These are phyloP conservation scores for Drosophila recens DNA, from an alignment of 2,888 invertebrate genomes.

Conservation along the genomic window DNA sequence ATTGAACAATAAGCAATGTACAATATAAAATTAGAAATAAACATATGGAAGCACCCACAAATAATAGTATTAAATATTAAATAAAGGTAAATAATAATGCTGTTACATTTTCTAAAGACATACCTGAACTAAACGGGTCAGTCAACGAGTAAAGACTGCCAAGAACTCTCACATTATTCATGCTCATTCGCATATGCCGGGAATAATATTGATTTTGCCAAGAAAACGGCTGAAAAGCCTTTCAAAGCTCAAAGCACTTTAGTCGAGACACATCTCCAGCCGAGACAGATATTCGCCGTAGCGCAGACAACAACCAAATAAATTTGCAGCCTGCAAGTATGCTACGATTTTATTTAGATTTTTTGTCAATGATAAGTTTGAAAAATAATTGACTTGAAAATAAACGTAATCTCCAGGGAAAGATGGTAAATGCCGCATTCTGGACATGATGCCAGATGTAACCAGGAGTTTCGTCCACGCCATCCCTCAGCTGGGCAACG, in stretches of 20 bases:
- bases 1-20: not conserved
- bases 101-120: not conserved
- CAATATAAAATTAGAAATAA: not conserved
- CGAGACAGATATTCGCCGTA: constrained; percentile 6
- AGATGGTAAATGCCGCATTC: constrained; percentile 85
- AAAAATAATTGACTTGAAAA: constrained; percentile 37
- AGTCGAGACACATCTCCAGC: constrained; percentile 15
- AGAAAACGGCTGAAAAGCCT: constrained; percentile 15
- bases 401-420: constrained; percentile 56
- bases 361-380: constrained; percentile 1
- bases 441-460: constrained; percentile 95
- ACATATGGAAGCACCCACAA: not conserved
- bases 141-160: constrained; percentile 24
- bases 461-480: constrained; percentile 92
- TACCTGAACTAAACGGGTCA: constrained; percentile 31
- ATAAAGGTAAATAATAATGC: not conserved
- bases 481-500: constrained; percentile 92
- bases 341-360: constrained; percentile 13
- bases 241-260: constrained; percentile 11
- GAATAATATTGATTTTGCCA: constrained; percentile 50
- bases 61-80: not conserved
- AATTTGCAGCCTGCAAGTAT: constrained; percentile 1
- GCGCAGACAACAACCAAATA: constrained; percentile 9
- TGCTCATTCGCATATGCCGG: not conserved
- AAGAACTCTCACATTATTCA: constrained; percentile 18